Evolutionary conservation across 1,140 invertebrate genomes (phyloP).

Genomic region (Rhopalosiphum maidis): DNA sequence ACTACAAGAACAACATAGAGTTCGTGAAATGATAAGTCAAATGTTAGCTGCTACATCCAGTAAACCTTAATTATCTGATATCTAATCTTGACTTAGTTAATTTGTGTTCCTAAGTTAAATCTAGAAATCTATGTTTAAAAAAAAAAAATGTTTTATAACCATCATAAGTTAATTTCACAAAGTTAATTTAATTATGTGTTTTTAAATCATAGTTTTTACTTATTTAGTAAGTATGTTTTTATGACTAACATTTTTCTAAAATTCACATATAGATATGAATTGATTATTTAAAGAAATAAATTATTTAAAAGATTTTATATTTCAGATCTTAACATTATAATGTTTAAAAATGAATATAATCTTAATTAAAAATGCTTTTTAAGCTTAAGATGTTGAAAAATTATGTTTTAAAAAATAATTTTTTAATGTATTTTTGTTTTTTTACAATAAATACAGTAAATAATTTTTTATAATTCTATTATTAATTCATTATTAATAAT

Average conservation of each 20-base stretch:
- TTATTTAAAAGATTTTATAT: neutral
- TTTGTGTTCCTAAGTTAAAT: neutral
- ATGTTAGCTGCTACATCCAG: conserved; percentile 52
- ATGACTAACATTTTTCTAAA: neutral
- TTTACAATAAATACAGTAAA: neutral
- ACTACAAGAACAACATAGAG: conserved; percentile 47
- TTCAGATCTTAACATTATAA: neutral
- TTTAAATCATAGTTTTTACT: neutral
- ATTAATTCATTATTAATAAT: neutral
- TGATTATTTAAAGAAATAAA: neutral
- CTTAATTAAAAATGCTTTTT: neutral
- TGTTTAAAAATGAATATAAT: neutral
- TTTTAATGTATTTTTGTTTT: neutral
- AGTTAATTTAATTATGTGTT: neutral
- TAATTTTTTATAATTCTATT: neutral
- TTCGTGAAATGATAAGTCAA: conserved; percentile 54
- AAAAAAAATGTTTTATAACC: neutral
- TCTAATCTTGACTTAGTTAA: neutral
- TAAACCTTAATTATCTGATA: conserved; percentile 17
- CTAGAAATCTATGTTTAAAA: neutral
- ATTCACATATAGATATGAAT: neutral
- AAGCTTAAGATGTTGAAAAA: neutral
- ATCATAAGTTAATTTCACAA: neutral
- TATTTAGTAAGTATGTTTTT: neutral
- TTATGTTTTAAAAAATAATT: neutral